Base-by-base conservation (phyloP, 2,888 invertebrate genomes). In the Theodoxus fluviatilis region DNA sequence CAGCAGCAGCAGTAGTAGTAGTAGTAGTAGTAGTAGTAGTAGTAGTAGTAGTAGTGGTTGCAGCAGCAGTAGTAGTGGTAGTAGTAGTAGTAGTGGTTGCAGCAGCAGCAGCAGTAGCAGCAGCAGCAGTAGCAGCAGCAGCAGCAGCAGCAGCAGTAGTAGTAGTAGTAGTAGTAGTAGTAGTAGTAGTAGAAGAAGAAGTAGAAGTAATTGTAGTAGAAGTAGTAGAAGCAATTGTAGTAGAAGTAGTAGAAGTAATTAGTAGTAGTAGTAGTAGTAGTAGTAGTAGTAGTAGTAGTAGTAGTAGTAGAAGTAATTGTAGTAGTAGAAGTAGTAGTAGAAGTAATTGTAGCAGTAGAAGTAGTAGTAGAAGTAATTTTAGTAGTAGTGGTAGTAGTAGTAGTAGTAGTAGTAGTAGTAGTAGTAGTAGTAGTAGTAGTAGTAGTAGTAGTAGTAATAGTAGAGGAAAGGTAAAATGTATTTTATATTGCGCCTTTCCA, bases 371-470 rank as follows among this genome's bases (percentile, higher is more conserved):
- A 22, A 49, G 49, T 2, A 9, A 25, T 49, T 22, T n/a, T 49
- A 4, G 49, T 49, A 49, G 49, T 49, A 49, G 49, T 49, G 25
- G 49, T 49, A 49, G 49, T 49, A 49, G 49, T 59, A 59, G 61
- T 59, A 59, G 61, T 59, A 59, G 61, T 59, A 59, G 69, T 64
- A 64, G 69, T 69, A 64, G 69, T 64, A 1, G 69, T 69, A 64
- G 63, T 64, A 64, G 69, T 69, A 64, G 69, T 64, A 64, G 69
- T 69, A 64, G 40, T 64, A 64, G 69, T 69, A 64, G 63, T 64
- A 55, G 76, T 74, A 25, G 95, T 38, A 64, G 69, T 69, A 64
- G 69, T 65, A 64, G 69, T 64, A 64, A 63, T 69, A 52, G 69
- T 64, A 64, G 59, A n/a, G n/a, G n/a, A n/a, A n/a, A n/a, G n/a